Evolutionary conservation across 1,140 invertebrate species (phyloP).

Genomic region (Reticulitermes speratus): DNA sequence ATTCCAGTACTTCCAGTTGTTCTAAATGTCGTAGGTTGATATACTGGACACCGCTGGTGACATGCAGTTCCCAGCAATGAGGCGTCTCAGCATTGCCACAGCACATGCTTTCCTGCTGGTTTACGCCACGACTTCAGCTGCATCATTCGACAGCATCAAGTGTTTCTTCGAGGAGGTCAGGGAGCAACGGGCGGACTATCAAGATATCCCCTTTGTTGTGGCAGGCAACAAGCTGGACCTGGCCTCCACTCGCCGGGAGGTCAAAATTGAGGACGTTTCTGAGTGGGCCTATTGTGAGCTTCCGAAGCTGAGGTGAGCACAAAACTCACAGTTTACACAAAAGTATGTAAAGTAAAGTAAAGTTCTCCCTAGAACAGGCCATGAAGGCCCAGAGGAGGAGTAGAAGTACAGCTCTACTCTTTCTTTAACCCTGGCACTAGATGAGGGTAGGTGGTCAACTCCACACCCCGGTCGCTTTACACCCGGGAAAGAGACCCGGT

Average conservation of each 20-base stretch:
- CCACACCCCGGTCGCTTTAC: too few species aligned
- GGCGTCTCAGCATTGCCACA: conserved; percentile 81
- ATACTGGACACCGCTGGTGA: conserved; percentile 86
- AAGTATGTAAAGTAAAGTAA: too few species aligned
- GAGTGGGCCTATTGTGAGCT: conserved; percentile 78
- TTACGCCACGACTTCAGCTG: conserved; percentile 75
- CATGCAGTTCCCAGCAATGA: conserved; percentile 82
- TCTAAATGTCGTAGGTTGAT: conserved; percentile 61
- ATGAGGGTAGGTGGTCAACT: too few species aligned
- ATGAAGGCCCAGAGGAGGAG: too few species aligned
- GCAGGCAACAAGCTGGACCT: conserved; percentile 83
- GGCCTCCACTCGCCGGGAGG: conserved; percentile 61
- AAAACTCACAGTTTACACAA: too few species aligned
- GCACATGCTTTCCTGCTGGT: conserved; percentile 88
- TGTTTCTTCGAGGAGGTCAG: conserved; percentile 81
- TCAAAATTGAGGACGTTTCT: conserved; percentile 72
- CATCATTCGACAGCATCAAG: conserved; percentile 76
- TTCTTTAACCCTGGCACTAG: too few species aligned
- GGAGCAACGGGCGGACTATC: conserved; percentile 73
- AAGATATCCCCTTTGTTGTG: conserved; percentile 82
- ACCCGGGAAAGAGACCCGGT: too few species aligned
- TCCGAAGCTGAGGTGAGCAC: conserved; percentile 62
- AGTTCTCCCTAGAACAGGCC: too few species aligned
- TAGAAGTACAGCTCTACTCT: too few species aligned
- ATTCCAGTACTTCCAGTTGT: too few species aligned